phyloP scores from a whole-genome alignment of 2,888 invertebrate genomes.

The Ashinkailepas kermadecensis region DNA sequence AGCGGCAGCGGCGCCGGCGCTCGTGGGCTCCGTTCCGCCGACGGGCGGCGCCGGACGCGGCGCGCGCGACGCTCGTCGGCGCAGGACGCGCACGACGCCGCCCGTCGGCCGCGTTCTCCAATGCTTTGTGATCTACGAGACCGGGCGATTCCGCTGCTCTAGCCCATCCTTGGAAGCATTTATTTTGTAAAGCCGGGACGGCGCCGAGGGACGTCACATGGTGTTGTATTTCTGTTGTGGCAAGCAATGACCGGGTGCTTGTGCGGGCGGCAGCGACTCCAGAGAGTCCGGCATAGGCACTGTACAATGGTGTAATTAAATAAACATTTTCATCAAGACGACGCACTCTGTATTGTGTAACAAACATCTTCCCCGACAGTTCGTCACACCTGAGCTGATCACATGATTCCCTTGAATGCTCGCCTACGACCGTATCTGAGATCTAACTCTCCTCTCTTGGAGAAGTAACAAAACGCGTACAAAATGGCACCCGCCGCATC shows the following conservation, averaged over 20 bases:
- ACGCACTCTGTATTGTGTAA: background rate
- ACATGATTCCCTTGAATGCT: background rate
- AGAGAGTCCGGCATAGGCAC: background rate
- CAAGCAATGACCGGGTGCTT: constrained; percentile 1
- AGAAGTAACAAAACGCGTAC: too few relatives aligned
- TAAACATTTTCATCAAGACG: constrained; percentile 20
- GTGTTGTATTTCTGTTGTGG: constrained; percentile 19
- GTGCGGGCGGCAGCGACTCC: background rate
- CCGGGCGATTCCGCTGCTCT: constrained; percentile 15
- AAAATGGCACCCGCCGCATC: too few relatives aligned
- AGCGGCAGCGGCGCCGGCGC: too few relatives aligned
- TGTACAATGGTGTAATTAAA: constrained; percentile 23
- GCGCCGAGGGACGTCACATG: background rate
- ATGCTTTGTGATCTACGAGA: constrained; percentile 16
- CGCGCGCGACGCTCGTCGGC: too few relatives aligned
- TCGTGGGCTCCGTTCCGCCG: too few relatives aligned
- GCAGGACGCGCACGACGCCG: background rate
- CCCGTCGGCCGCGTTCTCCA: background rate
- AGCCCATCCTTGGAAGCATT: constrained; percentile 18
- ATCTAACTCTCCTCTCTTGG: too few relatives aligned
- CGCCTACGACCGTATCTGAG: too few relatives aligned
- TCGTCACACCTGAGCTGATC: background rate
- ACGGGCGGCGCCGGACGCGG: too few relatives aligned
- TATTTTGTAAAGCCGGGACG: background rate
- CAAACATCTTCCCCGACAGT: too few relatives aligned